Evolutionary conservation across 1,140 invertebrate species (phyloP).

Genomic region (Protaetia brevitarsis): DNA sequence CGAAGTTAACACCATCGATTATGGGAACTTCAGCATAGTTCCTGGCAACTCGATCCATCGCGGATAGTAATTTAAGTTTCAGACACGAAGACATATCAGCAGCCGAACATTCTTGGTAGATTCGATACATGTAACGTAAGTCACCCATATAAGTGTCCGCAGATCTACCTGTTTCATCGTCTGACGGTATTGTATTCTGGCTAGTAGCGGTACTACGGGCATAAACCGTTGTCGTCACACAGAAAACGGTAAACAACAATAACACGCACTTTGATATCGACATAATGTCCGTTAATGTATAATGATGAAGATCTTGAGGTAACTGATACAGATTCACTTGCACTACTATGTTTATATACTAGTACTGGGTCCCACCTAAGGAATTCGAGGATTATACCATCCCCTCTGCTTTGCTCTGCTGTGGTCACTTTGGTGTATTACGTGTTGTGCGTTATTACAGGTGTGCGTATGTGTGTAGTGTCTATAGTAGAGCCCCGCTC

Average conservation of each 20-base stretch:
- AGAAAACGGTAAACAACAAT: conserved; percentile 45
- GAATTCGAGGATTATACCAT: conserved; percentile 30
- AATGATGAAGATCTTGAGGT: too few species aligned
- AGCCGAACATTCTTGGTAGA: conserved; percentile 73
- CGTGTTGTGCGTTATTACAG: background rate
- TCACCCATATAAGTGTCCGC: conserved; percentile 53
- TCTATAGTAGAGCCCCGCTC: too few species aligned
- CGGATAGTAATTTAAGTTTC: conserved; percentile 70
- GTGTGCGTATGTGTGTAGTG: background rate
- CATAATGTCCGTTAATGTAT: conserved; percentile 40
- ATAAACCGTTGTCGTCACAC: conserved; percentile 44
- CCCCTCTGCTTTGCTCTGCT: conserved; percentile 28
- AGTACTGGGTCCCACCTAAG: conserved; percentile 36
- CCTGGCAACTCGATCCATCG: conserved; percentile 67
- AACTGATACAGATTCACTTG: conserved; percentile 48
- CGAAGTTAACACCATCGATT: conserved; percentile 68
- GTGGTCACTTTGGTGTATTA: conserved; percentile 26
- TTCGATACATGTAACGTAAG: conserved; percentile 55
- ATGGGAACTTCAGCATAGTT: conserved; percentile 59
- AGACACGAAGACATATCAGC: conserved; percentile 69
- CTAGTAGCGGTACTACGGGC: conserved; percentile 51
- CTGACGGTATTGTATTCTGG: conserved; percentile 50
- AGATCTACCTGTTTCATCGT: conserved; percentile 47
- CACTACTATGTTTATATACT: conserved; percentile 46
- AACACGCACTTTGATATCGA: conserved; percentile 44